phyloP scores from a whole-genome alignment of 1,140 invertebrate species.

The Temnothorax curvispinosus region DNA sequence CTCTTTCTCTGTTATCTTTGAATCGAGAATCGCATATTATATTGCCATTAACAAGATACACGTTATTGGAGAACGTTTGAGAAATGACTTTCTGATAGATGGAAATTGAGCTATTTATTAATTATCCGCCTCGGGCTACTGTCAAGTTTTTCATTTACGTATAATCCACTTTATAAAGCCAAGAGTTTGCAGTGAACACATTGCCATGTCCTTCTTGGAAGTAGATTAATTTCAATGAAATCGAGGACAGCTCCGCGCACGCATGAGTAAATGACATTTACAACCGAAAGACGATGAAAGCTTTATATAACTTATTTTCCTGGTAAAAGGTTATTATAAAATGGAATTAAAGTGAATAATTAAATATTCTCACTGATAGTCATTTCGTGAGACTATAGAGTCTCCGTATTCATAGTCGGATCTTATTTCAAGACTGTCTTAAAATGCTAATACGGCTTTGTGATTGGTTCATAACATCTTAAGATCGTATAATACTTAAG shows the following conservation, averaged over 20 bases:
- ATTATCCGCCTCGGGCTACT: constrained; percentile 76
- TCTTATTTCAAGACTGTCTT: no score
- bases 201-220: not conserved
- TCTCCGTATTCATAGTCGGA: no score
- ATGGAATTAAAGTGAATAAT: not conserved
- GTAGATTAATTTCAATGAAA: constrained; percentile 5
- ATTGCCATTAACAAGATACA: constrained; percentile 16
- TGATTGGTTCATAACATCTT: no score
- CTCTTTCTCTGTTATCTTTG: not conserved
- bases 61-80: constrained; percentile 69
- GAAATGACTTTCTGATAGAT: constrained; percentile 82
- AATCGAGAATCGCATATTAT: not conserved
- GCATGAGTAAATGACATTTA: not conserved
- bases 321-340: not conserved
- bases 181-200: not conserved
- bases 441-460: no score
- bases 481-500: no score
- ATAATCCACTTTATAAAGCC: constrained; percentile 18
- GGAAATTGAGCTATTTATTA: constrained; percentile 84
- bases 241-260: not conserved
- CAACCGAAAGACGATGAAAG: not conserved
- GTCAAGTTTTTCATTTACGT: constrained; percentile 49
- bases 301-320: not conserved
- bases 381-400: no score
- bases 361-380: not conserved